phyloP scores from a whole-genome alignment of 2,888 invertebrate species.

The Brenthis ino region DNA sequence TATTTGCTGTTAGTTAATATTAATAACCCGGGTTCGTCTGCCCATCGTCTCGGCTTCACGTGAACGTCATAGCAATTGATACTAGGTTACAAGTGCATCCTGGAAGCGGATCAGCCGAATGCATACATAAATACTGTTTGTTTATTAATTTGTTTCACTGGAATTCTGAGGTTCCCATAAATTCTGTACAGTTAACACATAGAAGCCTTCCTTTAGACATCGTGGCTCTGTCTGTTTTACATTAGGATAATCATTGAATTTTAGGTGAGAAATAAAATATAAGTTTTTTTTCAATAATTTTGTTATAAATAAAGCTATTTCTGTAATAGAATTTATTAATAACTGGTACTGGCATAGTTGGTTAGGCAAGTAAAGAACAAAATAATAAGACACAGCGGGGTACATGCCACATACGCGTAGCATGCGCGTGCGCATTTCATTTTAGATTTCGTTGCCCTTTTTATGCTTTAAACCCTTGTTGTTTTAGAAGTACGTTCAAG shows the following conservation, averaged over 20 bases:
- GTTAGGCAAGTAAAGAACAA: slow-evolving; percentile 24
- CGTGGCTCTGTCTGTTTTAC: slow-evolving; percentile 12
- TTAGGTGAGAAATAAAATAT: not conserved
- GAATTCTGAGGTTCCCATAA: slow-evolving; percentile 22
- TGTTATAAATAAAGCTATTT: not conserved
- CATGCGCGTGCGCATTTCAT: slow-evolving; percentile 29
- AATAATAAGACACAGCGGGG: slow-evolving; percentile 35
- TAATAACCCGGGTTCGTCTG: slow-evolving; percentile 51
- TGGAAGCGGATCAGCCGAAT: slow-evolving; percentile 32
- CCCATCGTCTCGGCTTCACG: slow-evolving; percentile 43
- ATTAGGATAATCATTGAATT: not conserved
- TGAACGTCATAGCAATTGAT: slow-evolving; percentile 34
- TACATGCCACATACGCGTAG: slow-evolving; percentile 21
- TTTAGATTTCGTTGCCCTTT: slow-evolving; percentile 30
- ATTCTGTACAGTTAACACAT: slow-evolving; percentile 13
- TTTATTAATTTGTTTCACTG: slow-evolving; percentile 28
- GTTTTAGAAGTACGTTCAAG: slow-evolving; percentile 6
- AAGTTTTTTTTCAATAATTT: too few relatives aligned
- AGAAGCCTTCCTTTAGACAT: slow-evolving; percentile 13
- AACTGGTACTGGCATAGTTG: slow-evolving; percentile 6
- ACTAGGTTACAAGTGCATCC: slow-evolving; percentile 38
- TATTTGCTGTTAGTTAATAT: slow-evolving; percentile 56
- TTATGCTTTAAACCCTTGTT: slow-evolving; percentile 7
- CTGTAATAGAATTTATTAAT: not conserved
- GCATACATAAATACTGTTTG: slow-evolving; percentile 30